These are phyloP conservation scores for Parnassius apollo DNA, from an alignment of 2,888 invertebrate species.

Conservation along the genomic window DNA sequence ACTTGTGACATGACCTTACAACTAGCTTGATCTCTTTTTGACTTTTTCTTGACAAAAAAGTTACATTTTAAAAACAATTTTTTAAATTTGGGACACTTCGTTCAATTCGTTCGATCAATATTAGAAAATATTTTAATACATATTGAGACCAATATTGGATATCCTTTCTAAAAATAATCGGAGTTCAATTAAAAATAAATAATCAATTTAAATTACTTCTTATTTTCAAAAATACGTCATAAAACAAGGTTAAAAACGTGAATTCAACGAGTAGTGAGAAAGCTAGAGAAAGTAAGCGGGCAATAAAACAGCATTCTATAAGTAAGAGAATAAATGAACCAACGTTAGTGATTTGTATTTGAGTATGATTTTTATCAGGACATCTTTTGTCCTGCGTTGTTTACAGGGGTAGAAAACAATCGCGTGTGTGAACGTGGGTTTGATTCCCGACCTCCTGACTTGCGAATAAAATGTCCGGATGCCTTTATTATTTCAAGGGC, in stretches of 20 bases:
- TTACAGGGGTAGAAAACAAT: conserved; percentile 68
- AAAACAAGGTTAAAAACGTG: conserved; percentile 15
- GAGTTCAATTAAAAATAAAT: not conserved
- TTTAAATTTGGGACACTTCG: too few relatives aligned
- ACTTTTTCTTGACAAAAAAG: not conserved
- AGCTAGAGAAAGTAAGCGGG: conserved; percentile 25
- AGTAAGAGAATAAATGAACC: conserved; percentile 32
- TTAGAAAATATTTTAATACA: not conserved
- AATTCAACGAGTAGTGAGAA: conserved; percentile 21
- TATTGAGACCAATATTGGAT: too few relatives aligned
- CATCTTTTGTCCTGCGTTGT: conserved; percentile 58
- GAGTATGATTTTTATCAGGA: conserved; percentile 65
- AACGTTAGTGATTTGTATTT: conserved; percentile 39
- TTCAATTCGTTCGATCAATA: too few relatives aligned
- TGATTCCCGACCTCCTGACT: conserved; percentile 49
- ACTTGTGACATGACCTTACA: conserved; percentile 22
- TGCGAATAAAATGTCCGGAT: conserved; percentile 58
- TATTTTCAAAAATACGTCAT: not conserved
- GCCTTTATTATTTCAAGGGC: conserved; percentile 68
- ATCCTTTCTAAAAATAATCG: not conserved
- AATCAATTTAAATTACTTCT: not conserved
- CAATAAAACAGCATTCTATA: conserved; percentile 22
- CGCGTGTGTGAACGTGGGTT: conserved; percentile 47
- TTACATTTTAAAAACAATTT: too few relatives aligned
- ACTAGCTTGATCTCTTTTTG: not conserved